Evolutionary conservation across 2,888 invertebrate species (phyloP), one percentile per base, ranked within the genome.

Genomic region (Drosophila mimica): DNA sequence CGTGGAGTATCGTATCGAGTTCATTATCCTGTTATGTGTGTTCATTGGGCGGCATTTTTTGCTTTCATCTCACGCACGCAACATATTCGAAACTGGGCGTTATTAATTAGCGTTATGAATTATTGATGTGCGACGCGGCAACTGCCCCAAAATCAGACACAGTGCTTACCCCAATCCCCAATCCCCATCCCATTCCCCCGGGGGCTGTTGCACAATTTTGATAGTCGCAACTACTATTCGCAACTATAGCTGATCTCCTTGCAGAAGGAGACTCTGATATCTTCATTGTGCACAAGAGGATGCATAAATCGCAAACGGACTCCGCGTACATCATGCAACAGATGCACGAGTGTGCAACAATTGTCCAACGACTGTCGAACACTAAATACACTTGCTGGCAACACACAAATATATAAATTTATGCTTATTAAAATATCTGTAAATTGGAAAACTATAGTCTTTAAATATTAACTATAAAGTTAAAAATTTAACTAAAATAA

Each of bases 51-150:
- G 79, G 75, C 74, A 58, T 74, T 78, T 82, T 66, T 57, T 52
- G 68, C 89, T 89, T 89, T 89, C 76, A 89, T 91, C 88, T 89
- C 69, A 46, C 59, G 46, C 46, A 79, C 73, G 83, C 89, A 79
- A 79, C 76, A 78, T 76, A 56, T 56, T 83, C 78, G 74, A 79
- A 71, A 61, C 63, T 78, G 90, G 92, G 93, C 92, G 92, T 92
- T 92, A 92, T 92, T 92, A 92, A 92, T 92, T 92, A 92, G 89
- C 86, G 82, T 88, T 85, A 91, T 92, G 92, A 92, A 92, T 92
- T 92, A 92, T 92, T 91, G 89, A 92, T 92, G 78, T 40, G 36
- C 31, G 7, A 7, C 25, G 25, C 25, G 25, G 54, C 56, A 28
- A 38, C 34, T 25, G n/a, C 34, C 46, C 46, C 46, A 46, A 46